Base-by-base conservation (phyloP, 64 coral and sea anemone genomes). In the Stylophora pistillata region DNA sequence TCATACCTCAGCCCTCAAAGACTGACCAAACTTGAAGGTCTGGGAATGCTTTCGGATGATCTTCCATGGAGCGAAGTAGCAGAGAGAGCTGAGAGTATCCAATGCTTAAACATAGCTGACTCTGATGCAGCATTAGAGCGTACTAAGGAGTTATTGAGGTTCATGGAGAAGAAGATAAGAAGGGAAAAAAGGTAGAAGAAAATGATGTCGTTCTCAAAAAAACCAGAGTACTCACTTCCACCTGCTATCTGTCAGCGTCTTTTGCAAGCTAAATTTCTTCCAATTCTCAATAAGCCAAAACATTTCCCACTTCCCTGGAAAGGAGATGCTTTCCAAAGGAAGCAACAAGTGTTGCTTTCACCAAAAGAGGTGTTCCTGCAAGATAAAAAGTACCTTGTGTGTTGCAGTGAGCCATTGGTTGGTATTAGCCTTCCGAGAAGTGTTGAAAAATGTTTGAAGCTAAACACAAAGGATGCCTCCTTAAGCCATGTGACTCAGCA, bases 281-380 rank as follows among this genome's bases (percentile, higher is more conserved):
- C 95, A n/a, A 56, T 93, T 29, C 77, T 93, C 52, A 18, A 63
- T 52, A 98, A 91, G 74, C 95, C 95, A 52, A 21, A 75, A 69
- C 9, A 57, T 21, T 93, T 87, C n/a, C 95, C 95, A 17, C 72
- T 91, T 16, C 56, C 33, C 25, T 98, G 95, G 95, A 90, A 91
- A 82, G 88, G 81, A 14, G 63, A 93, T 56, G 87, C 93, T 77
- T 16, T 82, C 9, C 23, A 56, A 33, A 27, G 58, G 15, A 30
- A 17, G 52, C 55, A 32, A 25, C 29, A 31, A 16, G 57, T 34
- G 23, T 53, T 91, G 30, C 70, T 86, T 5, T 69, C 88, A 66
- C 86, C 90, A 58, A 73, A 76, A 60, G 74, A 94, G 56, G 61
- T 89, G 5, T 95, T 87, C n/a, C 77, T 77, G 0, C 71, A 79